Evolutionary conservation across 1,140 invertebrate species (phyloP).

Genomic region (Gyrodactylus salaris): DNA sequence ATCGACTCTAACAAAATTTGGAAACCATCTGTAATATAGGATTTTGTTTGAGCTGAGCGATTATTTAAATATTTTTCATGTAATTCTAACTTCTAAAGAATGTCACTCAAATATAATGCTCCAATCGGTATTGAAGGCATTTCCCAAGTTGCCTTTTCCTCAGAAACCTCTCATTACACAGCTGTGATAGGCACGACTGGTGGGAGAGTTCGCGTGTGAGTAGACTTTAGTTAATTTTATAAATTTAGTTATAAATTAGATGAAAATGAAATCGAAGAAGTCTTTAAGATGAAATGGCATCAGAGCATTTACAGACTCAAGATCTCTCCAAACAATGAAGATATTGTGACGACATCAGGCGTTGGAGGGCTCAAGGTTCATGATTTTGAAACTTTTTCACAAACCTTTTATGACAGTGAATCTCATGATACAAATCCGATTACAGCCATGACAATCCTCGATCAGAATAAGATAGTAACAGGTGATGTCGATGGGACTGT

Average conservation of each 20-base stretch:
- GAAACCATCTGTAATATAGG: no score
- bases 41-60: no score
- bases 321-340: not conserved
- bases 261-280: not conserved
- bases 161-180: not conserved
- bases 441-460: not conserved
- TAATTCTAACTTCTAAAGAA: no score
- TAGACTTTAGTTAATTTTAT: not conserved
- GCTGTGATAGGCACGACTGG: not conserved
- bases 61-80: no score
- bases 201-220: not conserved
- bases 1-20: no score
- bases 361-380: not conserved
- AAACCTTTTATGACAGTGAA: not conserved
- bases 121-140: not conserved
- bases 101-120: not conserved
- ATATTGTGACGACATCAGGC: not conserved
- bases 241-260: not conserved
- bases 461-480: not conserved
- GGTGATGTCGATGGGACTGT: not conserved
- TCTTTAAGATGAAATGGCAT: not conserved
- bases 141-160: not conserved
- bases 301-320: not conserved
- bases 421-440: not conserved
- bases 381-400: not conserved